Evolutionary conservation across 2,888 invertebrate genomes (phyloP).

Genomic region (Eupithecia centaureata): DNA sequence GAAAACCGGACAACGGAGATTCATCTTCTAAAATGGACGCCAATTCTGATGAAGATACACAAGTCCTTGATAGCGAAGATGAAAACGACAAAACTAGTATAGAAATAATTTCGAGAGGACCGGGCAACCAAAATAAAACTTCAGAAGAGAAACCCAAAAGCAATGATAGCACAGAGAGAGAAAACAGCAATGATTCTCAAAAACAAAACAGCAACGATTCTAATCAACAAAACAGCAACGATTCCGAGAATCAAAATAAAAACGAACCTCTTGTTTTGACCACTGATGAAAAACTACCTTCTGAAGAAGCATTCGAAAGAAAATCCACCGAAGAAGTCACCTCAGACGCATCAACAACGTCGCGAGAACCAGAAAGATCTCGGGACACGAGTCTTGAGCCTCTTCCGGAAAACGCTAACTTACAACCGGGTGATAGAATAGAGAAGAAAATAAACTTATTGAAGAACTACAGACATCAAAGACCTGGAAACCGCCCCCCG

Average conservation of each 20-base stretch:
- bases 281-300: conserved; percentile 74
- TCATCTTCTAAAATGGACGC: conserved; percentile 54
- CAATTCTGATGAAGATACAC: conserved; percentile 72
- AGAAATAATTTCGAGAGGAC: conserved; percentile 42
- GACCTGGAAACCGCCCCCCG: conserved; percentile 63
- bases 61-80: conserved; percentile 75
- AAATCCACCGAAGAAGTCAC: conserved; percentile 55
- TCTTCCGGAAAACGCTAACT: conserved; percentile 43
- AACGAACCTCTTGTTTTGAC: conserved; percentile 68
- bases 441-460: conserved; percentile 75
- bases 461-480: conserved; percentile 80
- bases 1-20: conserved; percentile 55
- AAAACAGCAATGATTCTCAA: conserved; percentile 39
- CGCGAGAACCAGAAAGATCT: conserved; percentile 23
- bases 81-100: conserved; percentile 54
- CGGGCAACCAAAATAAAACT: conserved; percentile 41
- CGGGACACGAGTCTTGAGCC: conserved; percentile 38
- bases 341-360: conserved; percentile 40
- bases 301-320: conserved; percentile 71
- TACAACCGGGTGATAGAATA: conserved; percentile 54
- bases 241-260: conserved; percentile 43
- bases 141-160: conserved; percentile 32
- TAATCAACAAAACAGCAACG: conserved; percentile 36
- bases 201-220: conserved; percentile 39
- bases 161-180: conserved; percentile 27